phyloP scores from a whole-genome alignment of 2,888 invertebrate genomes.

The Apamea epomidion region DNA sequence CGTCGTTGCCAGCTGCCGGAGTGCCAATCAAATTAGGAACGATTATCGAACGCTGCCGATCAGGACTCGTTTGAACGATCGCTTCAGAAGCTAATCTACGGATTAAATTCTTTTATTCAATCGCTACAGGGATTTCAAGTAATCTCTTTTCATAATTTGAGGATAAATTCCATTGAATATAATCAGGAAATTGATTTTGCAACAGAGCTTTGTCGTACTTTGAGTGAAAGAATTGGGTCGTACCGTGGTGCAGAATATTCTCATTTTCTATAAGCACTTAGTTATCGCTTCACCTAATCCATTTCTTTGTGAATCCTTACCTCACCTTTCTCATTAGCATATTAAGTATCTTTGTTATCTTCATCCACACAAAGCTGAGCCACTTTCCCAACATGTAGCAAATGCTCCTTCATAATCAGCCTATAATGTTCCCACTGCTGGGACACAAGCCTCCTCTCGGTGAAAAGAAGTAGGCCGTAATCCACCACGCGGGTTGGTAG shows the following conservation, averaged over 20 bases:
- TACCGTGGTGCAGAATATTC: conserved; percentile 6
- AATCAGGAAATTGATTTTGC: conserved; percentile 63
- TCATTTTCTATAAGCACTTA: conserved; percentile 38
- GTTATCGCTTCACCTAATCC: conserved; percentile 7
- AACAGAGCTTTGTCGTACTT: conserved; percentile 44
- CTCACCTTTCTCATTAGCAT: conserved; percentile 24
- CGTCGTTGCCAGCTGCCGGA: conserved; percentile 84
- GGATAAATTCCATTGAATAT: conserved; percentile 55
- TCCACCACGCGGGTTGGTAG: too few relatives aligned
- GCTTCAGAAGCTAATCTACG: conserved; percentile 77
- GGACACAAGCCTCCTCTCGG: too few relatives aligned
- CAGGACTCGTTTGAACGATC: conserved; percentile 78
- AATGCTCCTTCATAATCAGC: background rate
- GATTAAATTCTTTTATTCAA: conserved; percentile 80
- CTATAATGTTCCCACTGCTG: too few relatives aligned
- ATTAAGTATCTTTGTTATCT: background rate
- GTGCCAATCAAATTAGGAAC: conserved; percentile 88
- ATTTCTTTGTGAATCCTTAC: conserved; percentile 9
- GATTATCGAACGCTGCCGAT: conserved; percentile 81
- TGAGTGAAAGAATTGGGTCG: conserved; percentile 39
- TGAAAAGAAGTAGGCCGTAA: too few relatives aligned
- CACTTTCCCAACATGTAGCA: background rate
- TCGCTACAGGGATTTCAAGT: conserved; percentile 70
- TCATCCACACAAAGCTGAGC: background rate
- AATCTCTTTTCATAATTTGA: conserved; percentile 60